Conservation (phyloP, 1,140 invertebrate species). For the Drosophila kepulauana region DNA sequence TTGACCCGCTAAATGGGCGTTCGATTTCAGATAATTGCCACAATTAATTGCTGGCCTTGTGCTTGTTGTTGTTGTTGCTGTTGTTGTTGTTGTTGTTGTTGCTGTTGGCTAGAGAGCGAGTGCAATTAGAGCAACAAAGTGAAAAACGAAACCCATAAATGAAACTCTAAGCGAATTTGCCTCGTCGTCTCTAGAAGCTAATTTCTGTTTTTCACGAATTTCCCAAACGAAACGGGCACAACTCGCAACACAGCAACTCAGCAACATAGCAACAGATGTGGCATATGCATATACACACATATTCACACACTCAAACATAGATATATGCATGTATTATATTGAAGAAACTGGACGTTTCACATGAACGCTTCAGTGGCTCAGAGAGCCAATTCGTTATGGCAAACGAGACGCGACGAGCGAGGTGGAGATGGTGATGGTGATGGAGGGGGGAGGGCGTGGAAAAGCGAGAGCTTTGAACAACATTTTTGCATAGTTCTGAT, state of each 20-base stretch:
- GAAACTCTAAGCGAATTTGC: conserved; percentile 56
- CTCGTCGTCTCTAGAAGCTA: conserved; percentile 58
- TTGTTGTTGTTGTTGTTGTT: conserved; percentile 27
- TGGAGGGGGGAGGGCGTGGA: not conserved
- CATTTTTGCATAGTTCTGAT: conserved; percentile 27
- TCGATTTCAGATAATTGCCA: conserved; percentile 78
- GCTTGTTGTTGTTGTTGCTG: conserved; percentile 49
- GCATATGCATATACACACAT: conserved; percentile 41
- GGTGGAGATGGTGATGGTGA: not conserved
- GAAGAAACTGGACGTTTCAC: conserved; percentile 83
- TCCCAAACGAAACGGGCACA: conserved; percentile 77
- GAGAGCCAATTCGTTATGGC: conserved; percentile 47
- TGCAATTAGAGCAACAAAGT: conserved; percentile 61
- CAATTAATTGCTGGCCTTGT: conserved; percentile 77
- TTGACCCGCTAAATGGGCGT: conserved; percentile 70
- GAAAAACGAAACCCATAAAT: conserved; percentile 71
- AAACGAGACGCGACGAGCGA: conserved; percentile 42
- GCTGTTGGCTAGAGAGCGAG: conserved; percentile 2
- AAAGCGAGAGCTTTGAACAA: conserved; percentile 46
- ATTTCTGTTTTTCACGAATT: conserved; percentile 79
- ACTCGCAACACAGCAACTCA: conserved; percentile 3
- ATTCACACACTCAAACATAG: conserved; percentile 31
- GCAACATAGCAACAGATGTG: conserved; percentile 23
- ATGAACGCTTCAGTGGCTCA: conserved; percentile 81
- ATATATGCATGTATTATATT: conserved; percentile 29